A percentile compares a stretch with the other conserved stretches of the same genome.
Conservation (phyloP, 2,888 invertebrate species). For the Physocephala rufipes region DNA sequence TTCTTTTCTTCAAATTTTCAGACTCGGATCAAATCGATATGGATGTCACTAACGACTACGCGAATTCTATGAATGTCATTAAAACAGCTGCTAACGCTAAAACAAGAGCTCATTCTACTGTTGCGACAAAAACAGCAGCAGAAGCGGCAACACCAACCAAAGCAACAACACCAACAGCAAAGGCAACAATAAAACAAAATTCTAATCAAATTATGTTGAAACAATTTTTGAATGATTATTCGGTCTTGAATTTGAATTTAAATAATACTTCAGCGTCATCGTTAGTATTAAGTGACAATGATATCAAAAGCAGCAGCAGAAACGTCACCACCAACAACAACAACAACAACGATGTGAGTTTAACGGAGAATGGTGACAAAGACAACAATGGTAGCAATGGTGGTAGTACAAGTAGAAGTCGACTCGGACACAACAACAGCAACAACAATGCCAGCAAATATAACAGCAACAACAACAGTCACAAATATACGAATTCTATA, state of each 20-base stretch:
- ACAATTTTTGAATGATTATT: constrained; percentile 46
- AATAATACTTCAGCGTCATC: constrained; percentile 46
- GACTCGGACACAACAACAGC: constrained; percentile 44
- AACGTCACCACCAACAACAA: constrained; percentile 37
- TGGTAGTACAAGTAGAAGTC: constrained; percentile 21
- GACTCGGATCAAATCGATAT: constrained; percentile 59
- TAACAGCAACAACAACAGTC: constrained; percentile 1
- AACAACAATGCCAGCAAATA: constrained; percentile 30
- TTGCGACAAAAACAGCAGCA: constrained; percentile 16
- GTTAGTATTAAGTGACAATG: constrained; percentile 36
- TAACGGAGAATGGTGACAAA: constrained; percentile 5
- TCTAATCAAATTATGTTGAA: constrained; percentile 23
- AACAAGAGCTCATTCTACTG: constrained; percentile 43
- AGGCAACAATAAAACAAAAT: constrained; percentile 39
- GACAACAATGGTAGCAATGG: constrained; percentile 16
- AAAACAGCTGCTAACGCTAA: constrained; percentile 44
- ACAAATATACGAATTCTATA: constrained; percentile 37
- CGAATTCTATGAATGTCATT: constrained; percentile 31
- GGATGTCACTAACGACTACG: constrained; percentile 3
- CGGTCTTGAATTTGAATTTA: constrained; percentile 55
- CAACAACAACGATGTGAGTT: constrained; percentile 34
- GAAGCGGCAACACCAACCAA: constrained; percentile 24
- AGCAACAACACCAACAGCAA: constrained; percentile 26
- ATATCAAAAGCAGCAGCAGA: constrained; percentile 16
- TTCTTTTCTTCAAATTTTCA: constrained; percentile 39